Conservation (phyloP, 2,113 vertebrate genomes). For the Actenoides lindsayi region DNA sequence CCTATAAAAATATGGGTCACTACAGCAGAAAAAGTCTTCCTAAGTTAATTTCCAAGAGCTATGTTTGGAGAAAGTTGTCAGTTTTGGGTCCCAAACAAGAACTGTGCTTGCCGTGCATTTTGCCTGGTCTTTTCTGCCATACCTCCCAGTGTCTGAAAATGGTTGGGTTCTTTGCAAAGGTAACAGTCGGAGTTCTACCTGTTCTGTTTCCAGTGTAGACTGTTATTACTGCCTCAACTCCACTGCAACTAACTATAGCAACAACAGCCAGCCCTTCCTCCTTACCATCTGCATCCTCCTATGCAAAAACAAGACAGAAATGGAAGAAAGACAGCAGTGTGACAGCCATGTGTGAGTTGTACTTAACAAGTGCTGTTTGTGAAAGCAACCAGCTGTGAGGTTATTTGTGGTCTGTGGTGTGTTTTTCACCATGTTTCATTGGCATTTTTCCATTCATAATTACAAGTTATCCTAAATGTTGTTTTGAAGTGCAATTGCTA, state of each 20-base stretch:
- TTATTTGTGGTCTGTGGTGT: neutral
- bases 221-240: neutral
- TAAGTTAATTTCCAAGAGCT: neutral
- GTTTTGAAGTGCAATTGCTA: neutral
- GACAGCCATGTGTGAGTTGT: neutral
- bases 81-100: neutral
- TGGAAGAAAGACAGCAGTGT: neutral
- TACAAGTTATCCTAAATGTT: neutral
- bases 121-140: neutral
- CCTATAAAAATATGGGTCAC: neutral
- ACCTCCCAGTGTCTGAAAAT: neutral
- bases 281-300: neutral
- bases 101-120: rapidly evolving
- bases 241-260: neutral
- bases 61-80: neutral
- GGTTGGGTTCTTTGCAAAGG: neutral
- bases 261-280: neutral
- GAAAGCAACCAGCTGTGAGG: neutral
- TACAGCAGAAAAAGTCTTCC: neutral
- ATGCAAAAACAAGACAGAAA: neutral
- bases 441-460: neutral
- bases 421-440: neutral
- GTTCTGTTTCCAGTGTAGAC: neutral
- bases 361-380: neutral
- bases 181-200: rapidly evolving